phyloP scores from a whole-genome alignment of 2,797 vertebrate species.

The Lacerta agilis region DNA sequence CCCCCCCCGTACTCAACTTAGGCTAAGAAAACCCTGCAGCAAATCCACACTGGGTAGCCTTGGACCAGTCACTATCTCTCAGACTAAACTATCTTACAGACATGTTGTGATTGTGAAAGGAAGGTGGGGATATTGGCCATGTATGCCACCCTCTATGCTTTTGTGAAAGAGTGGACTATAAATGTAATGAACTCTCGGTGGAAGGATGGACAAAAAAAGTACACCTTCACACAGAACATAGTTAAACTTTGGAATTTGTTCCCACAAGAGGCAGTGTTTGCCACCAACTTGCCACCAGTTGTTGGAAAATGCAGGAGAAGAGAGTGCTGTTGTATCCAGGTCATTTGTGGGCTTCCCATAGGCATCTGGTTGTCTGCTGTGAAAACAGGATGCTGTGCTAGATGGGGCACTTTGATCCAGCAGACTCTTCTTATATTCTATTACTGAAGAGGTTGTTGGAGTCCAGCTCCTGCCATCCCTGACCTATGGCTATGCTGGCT shows the following conservation, averaged over 20 bases:
- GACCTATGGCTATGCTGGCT: not conserved
- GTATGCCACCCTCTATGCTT: not conserved
- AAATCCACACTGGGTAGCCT: not conserved
- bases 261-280: no score
- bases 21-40: not conserved
- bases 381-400: no score
- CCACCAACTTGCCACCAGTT: no score
- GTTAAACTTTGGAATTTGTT: no score
- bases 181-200: not conserved
- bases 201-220: not conserved
- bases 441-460: not conserved
- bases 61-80: not conserved
- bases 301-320: no score
- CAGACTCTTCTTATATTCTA: not conserved
- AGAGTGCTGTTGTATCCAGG: no score
- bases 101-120: not conserved
- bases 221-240: no score
- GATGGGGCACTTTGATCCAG: no score
- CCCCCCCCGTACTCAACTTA: not conserved
- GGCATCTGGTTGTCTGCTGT: no score
- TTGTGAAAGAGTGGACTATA: not conserved
- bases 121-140: not conserved
- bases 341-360: no score
- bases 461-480: not conserved
- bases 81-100: not conserved